Base-by-base conservation (phyloP, 2,113 vertebrate species). In the Larimichthys polyactis region DNA sequence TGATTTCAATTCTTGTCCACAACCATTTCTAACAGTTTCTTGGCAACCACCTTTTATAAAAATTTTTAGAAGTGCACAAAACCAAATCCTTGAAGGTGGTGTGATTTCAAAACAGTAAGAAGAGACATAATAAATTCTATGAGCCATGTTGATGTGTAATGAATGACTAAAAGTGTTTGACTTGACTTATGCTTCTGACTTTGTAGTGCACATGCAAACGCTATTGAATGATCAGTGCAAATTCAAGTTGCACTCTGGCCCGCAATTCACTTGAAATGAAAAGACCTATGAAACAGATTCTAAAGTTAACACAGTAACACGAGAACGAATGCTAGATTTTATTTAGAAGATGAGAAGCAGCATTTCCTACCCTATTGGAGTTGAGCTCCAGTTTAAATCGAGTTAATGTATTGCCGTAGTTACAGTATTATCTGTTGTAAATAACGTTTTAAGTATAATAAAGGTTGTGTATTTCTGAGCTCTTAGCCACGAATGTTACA, bases 41-140 rank as follows among this genome's bases (percentile, higher is more conserved):
- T 77, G 78, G 85, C 65, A 84, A 81, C 78, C n/a, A 51, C 54
- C 24, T 84, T 87, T 87, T 67, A 58, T 65, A 27, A 77, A 77
- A 48, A 27, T 36, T 1, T 54, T 43, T 68, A 43, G 77, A 77
- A 14, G n/a, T 84, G 51, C 43, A 60, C 55, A 27, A 64, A 71
- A 48, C 24, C 32, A 68, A 62, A 49, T 73, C 65, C 55, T 69
- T 78, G 54, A 48, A 59, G 12, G 40, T 71, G 22, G 7, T 55
- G 40, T 19, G 19, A 54, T 70, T 69, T 74, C 27, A 68, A 48
- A 77, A 85, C 20, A 52, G 68, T 46, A 17, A 70, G 11, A 29
- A 44, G 22, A 2, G 24, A 71, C 22, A 44, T 22, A 17, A 9
- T 24, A 49, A 48, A 11, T 20, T 27, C 1, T 72, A 55, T 44